Conservation (phyloP, 1,140 invertebrate genomes). For the Macrosteles quadrilineatus region DNA sequence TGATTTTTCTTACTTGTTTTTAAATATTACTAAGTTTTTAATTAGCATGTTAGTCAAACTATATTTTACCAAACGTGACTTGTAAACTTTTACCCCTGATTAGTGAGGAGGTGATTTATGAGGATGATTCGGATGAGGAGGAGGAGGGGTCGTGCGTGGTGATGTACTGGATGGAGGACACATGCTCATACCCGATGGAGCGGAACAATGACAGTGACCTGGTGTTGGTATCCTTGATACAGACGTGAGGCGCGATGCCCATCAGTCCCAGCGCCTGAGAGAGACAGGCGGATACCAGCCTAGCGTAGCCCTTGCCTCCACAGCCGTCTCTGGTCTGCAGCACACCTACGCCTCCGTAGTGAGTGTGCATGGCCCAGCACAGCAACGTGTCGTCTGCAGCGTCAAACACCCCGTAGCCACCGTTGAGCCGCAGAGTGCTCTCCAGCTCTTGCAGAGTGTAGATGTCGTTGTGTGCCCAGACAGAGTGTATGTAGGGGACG, state of each 20-base stretch:
- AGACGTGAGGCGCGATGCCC: slow-evolving; percentile 33
- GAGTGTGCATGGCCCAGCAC: slow-evolving; percentile 38
- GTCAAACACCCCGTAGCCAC: slow-evolving; percentile 32
- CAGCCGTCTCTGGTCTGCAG: slow-evolving; percentile 14
- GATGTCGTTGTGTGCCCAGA: slow-evolving; percentile 39
- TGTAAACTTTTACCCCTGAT: no score
- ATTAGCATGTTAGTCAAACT: no score
- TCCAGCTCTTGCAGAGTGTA: slow-evolving; percentile 35
- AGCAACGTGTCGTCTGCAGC: slow-evolving; percentile 9
- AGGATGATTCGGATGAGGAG: background rate
- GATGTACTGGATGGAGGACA: slow-evolving; percentile 28
- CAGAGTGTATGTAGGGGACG: slow-evolving; percentile 35
- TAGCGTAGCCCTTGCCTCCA: slow-evolving; percentile 28
- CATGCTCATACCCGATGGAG: slow-evolving; percentile 17
- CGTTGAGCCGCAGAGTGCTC: slow-evolving; percentile 31
- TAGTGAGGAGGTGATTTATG: no score
- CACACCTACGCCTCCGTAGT: slow-evolving; percentile 37
- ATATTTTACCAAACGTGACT: no score
- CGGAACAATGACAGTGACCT: slow-evolving; percentile 24
- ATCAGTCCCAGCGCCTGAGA: slow-evolving; percentile 29
- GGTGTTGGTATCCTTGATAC: slow-evolving; percentile 30
- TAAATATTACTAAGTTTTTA: no score
- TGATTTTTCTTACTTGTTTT: no score
- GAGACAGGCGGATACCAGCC: slow-evolving; percentile 16
- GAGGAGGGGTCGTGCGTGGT: slow-evolving; percentile 8